Conservation (phyloP, 2,113 vertebrate species). For the Varanus salvator region DNA sequence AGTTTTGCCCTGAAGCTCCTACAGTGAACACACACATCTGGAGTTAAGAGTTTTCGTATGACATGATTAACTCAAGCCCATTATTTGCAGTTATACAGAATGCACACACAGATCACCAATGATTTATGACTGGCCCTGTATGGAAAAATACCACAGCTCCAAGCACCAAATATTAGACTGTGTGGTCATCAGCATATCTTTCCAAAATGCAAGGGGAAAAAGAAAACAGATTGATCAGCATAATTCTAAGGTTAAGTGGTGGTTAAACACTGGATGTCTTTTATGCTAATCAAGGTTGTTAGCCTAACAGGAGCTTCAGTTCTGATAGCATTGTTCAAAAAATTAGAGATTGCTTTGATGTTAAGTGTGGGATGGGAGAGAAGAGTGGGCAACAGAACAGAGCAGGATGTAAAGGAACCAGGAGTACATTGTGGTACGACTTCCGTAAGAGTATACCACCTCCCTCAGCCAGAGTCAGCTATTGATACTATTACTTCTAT, state of each 20-base stretch:
- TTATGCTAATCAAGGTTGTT: neutral
- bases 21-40: neutral
- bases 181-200: neutral
- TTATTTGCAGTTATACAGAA: neutral
- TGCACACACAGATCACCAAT: neutral
- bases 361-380: neutral
- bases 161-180: neutral
- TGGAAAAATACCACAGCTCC: neutral
- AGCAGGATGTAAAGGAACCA: neutral
- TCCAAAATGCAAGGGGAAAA: neutral
- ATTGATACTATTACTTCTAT: neutral
- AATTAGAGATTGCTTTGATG: neutral
- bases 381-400: neutral
- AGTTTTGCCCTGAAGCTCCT: neutral
- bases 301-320: neutral
- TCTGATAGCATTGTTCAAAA: neutral
- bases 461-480: neutral
- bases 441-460: neutral
- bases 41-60: neutral
- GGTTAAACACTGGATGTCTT: neutral
- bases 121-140: neutral
- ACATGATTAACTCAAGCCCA: neutral
- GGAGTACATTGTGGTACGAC: neutral
- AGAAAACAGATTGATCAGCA: neutral
- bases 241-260: neutral